A percentile compares a stretch with the other conserved stretches of the same genome.
These are phyloP conservation scores for Echeneis naucrates DNA, from an alignment of 2,797 vertebrate genomes.

Conservation along the genomic window DNA sequence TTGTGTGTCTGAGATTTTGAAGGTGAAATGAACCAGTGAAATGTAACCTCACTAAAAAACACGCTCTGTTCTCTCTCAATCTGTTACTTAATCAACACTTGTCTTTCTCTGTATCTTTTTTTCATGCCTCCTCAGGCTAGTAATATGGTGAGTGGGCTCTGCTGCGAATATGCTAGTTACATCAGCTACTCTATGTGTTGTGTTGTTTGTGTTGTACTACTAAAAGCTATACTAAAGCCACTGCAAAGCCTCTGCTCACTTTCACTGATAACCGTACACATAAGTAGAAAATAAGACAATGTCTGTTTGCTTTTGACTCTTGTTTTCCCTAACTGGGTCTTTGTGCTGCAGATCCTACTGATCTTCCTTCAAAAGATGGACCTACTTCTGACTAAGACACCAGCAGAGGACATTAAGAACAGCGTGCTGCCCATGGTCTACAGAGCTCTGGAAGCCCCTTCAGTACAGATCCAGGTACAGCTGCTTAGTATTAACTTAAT, in stretches of 20 bases:
- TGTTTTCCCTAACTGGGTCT: constrained; percentile 3
- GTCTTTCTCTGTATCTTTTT: constrained; percentile 82
- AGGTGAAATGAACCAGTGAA: background rate
- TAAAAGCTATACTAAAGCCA: constrained; percentile 43
- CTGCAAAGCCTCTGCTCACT: constrained; percentile 9
- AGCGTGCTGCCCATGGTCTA: constrained; percentile 97
- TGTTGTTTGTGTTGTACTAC: constrained; percentile 26
- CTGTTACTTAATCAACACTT: constrained; percentile 49
- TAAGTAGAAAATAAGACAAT: background rate
- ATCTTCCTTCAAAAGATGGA: constrained; percentile 99
- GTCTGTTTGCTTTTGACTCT: constrained; percentile 3
- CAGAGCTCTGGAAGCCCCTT: constrained; percentile 96
- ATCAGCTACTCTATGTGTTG: constrained; percentile 35
- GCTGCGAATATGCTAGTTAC: constrained; percentile 36
- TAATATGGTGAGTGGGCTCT: constrained; percentile 97
- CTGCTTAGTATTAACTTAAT: background rate
- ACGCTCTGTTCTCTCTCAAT: constrained; percentile 36
- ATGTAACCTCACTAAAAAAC: constrained; percentile 28
- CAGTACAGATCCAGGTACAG: constrained; percentile 96
- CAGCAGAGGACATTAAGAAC: constrained; percentile 96
- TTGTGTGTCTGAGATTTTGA: constrained; percentile 7
- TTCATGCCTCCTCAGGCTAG: constrained; percentile 96
- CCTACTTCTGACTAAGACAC: constrained; percentile 96
- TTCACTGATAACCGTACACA: background rate
- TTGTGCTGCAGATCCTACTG: constrained; percentile 90